A percentile compares a stretch with the other conserved stretches of the same genome.
Conservation (phyloP, 2,888 invertebrate genomes). For the Brenthis daphne region DNA sequence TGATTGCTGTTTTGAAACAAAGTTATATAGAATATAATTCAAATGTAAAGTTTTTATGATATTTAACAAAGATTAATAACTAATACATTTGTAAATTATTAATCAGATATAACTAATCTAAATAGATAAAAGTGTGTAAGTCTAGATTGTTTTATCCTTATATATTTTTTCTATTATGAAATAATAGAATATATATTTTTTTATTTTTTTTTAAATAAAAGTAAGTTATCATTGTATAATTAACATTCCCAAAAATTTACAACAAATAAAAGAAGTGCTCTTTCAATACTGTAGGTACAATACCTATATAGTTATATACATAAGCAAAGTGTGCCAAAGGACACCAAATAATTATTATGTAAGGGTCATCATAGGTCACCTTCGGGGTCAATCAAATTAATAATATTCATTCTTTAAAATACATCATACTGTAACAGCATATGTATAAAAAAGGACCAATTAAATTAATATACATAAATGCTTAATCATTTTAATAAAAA, state of each 20-base stretch:
- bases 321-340: slow-evolving; percentile 12
- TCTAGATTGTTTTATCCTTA: too few relatives aligned
- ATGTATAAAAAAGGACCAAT: neutral
- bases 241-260: too few relatives aligned
- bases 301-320: neutral
- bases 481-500: too few relatives aligned
- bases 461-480: neutral
- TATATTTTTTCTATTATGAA: too few relatives aligned
- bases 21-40: neutral
- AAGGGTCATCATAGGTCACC: slow-evolving; percentile 8
- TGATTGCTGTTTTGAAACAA: neutral
- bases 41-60: neutral
- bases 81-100: too few relatives aligned
- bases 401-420: neutral
- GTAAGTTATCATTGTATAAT: too few relatives aligned
- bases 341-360: slow-evolving; percentile 5
- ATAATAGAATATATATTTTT: too few relatives aligned
- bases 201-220: too few relatives aligned
- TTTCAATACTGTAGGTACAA: neutral
- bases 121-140: too few relatives aligned
- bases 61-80: too few relatives aligned
- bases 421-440: neutral
- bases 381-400: slow-evolving; percentile 9
- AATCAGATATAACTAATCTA: too few relatives aligned
- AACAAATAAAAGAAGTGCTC: neutral